Evolutionary conservation across 2,797 vertebrate species (phyloP).

Genomic region (Merluccius polli): DNA sequence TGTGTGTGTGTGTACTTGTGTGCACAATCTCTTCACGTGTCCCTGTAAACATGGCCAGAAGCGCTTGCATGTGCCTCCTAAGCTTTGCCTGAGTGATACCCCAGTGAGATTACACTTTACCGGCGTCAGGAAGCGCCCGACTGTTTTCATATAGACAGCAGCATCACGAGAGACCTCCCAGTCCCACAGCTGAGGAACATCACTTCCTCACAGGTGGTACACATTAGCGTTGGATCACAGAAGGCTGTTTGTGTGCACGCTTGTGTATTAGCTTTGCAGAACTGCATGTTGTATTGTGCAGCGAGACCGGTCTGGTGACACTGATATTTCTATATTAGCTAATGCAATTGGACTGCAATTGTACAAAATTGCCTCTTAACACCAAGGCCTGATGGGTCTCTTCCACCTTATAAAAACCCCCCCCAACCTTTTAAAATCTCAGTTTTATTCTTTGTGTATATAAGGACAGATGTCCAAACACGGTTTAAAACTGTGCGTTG

Average conservation of each 20-base stretch:
- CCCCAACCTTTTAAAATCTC: no score
- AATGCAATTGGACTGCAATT: background rate
- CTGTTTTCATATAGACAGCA: no score
- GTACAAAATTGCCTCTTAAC: background rate
- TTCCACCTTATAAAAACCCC: no score
- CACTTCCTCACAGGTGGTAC: conserved; percentile 61
- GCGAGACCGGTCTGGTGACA: background rate
- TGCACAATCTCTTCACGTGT: conserved; percentile 22
- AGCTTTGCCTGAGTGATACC: conserved; percentile 57
- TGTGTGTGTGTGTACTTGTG: conserved; percentile 5
- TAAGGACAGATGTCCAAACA: no score
- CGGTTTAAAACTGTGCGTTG: no score
- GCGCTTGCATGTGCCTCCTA: conserved; percentile 47
- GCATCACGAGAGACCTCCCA: conserved; percentile 27
- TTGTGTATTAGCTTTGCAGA: background rate
- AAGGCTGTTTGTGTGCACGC: conserved; percentile 10
- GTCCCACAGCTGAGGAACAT: conserved; percentile 56
- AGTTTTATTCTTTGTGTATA: no score
- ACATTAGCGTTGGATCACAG: conserved; percentile 25
- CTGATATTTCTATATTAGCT: background rate
- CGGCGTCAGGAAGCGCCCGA: background rate
- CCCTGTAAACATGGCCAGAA: conserved; percentile 16
- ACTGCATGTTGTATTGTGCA: background rate
- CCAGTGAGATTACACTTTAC: conserved; percentile 60
- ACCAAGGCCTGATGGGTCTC: background rate